Evolutionary conservation across 2,888 invertebrate species (phyloP).

Genomic region (Dicranocentrus wangi): DNA sequence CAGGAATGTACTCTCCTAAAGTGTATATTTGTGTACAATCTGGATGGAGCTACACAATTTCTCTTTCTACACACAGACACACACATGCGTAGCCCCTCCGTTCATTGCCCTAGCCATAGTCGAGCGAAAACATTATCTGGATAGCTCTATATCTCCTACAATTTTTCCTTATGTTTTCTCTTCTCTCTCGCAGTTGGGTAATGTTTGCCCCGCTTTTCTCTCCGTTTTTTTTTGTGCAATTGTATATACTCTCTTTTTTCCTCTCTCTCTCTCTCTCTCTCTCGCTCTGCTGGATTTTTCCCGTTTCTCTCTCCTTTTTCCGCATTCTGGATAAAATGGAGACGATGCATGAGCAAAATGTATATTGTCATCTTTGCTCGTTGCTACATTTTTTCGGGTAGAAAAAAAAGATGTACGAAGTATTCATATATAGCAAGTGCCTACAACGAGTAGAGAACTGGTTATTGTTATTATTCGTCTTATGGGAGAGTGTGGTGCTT

Average conservation of each 20-base stretch:
- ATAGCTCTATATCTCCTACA: neutral
- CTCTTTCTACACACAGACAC: constrained; percentile 39
- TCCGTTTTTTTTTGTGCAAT: constrained; percentile 15
- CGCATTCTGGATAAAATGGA: constrained; percentile 63
- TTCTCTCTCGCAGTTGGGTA: neutral
- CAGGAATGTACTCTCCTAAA: constrained; percentile 3
- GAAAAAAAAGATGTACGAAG: no score
- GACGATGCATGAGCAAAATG: constrained; percentile 41
- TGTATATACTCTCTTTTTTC: neutral
- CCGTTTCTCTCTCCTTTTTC: constrained; percentile 54
- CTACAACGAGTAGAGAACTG: no score
- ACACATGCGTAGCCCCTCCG: constrained; percentile 59
- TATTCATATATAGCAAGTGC: no score
- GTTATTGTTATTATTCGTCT: no score
- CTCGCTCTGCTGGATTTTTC: neutral
- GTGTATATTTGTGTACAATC: neutral
- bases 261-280: constrained; percentile 6
- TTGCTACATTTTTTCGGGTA: constrained; percentile 7
- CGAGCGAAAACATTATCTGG: neutral
- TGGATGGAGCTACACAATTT: constrained; percentile 3
- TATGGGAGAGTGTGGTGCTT: no score
- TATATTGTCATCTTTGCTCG: constrained; percentile 12
- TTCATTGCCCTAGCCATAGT: constrained; percentile 49
- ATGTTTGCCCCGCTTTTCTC: neutral
- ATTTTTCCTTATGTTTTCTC: no score